Percentiles rank a stretch among this genome's conserved stretches.
phyloP scores from a whole-genome alignment of 1,140 invertebrate genomes.

The Ceratina australensis region DNA sequence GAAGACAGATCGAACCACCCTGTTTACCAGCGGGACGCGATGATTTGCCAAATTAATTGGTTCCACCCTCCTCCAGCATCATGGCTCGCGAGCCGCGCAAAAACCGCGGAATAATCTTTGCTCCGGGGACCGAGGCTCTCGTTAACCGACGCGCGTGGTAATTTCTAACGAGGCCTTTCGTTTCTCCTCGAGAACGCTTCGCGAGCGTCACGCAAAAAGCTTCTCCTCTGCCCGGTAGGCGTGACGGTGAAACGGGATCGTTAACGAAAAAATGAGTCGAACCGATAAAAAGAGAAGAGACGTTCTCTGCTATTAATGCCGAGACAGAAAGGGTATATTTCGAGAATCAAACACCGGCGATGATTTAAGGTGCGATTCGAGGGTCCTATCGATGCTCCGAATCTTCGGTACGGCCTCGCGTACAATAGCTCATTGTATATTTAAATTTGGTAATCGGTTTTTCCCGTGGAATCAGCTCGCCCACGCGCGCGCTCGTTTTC shows the following conservation, averaged over 20 bases:
- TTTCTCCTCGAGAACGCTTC: slow-evolving; percentile 39
- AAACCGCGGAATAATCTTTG: slow-evolving; percentile 67
- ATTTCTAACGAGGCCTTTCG: slow-evolving; percentile 58
- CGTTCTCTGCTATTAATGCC: background rate
- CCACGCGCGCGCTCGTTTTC: too few species aligned
- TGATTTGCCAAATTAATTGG: slow-evolving; percentile 72
- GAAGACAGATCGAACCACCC: slow-evolving; percentile 70
- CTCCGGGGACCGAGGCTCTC: slow-evolving; percentile 49
- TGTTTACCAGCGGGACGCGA: slow-evolving; percentile 68
- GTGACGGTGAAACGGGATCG: slow-evolving; percentile 59
- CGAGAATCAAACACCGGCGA: background rate
- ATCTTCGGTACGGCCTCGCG: slow-evolving; percentile 4
- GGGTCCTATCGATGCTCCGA: background rate
- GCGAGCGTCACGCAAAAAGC: slow-evolving; percentile 54
- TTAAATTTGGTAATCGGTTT: slow-evolving; percentile 23
- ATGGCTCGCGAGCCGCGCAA: slow-evolving; percentile 32
- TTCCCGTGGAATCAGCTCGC: background rate
- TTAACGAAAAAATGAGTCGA: slow-evolving; percentile 61
- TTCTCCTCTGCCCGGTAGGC: slow-evolving; percentile 44
- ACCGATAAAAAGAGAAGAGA: slow-evolving; percentile 39
- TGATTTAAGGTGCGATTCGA: background rate
- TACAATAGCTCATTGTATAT: slow-evolving; percentile 28
- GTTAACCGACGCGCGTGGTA: slow-evolving; percentile 59
- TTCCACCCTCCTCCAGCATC: slow-evolving; percentile 30
- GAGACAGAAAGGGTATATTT: background rate